Conservation (phyloP, 2,113 vertebrate species). For the Elephas maximus region DNA sequence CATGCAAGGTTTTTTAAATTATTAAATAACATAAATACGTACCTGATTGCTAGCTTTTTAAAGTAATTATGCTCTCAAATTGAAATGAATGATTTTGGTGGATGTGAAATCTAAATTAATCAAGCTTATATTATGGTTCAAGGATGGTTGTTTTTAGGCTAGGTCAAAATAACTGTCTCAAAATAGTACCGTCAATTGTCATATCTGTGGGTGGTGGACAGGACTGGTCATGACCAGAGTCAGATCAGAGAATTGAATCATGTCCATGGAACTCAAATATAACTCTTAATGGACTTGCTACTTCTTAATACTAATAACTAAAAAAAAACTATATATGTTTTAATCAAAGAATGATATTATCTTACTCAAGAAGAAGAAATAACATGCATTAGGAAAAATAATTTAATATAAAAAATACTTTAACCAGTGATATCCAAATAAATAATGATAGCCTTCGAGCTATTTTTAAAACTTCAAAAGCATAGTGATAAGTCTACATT, state of each 20-base stretch:
- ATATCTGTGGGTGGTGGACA: neutral
- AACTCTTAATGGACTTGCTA: conserved; percentile 27
- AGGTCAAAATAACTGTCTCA: conserved; percentile 42
- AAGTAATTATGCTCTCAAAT: conserved; percentile 43
- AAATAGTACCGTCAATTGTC: conserved; percentile 46
- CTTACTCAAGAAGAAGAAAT: neutral
- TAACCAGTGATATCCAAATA: conserved; percentile 25
- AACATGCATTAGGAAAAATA: conserved; percentile 44
- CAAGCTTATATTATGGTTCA: neutral
- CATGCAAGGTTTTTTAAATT: neutral
- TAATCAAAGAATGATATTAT: conserved; percentile 54
- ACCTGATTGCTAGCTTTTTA: neutral
- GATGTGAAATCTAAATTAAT: conserved; percentile 38
- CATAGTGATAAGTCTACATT: neutral
- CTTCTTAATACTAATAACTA: conserved; percentile 51
- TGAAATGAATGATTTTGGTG: conserved; percentile 4
- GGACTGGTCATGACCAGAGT: neutral
- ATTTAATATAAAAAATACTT: conserved; percentile 57
- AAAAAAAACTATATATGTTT: neutral
- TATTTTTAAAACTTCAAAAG: conserved; percentile 33
- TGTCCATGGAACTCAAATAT: conserved; percentile 8
- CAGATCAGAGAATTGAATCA: neutral
- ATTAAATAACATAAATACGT: conserved; percentile 40
- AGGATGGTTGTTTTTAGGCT: neutral
- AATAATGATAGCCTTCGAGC: conserved; percentile 32